A percentile compares a stretch with the other conserved stretches of the same genome.
These are phyloP conservation scores for Lichenostomus cassidix DNA, from an alignment of 2,113 vertebrate species.

Conservation along the genomic window DNA sequence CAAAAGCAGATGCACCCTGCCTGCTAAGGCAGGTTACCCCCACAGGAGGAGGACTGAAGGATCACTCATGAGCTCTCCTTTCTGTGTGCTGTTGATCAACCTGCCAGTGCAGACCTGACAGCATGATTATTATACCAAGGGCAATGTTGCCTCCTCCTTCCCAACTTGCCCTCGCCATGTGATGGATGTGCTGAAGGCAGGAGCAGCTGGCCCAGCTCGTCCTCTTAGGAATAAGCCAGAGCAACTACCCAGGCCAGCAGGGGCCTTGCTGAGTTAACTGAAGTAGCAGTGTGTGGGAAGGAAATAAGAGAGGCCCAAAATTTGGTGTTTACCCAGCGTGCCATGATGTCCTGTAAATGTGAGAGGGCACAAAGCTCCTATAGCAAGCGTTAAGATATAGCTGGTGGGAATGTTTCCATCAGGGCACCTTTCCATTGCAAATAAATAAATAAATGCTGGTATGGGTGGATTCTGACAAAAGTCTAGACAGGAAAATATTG, in stretches of 20 bases:
- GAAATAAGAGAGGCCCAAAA: neutral
- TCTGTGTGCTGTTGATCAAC: neutral
- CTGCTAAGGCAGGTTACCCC: neutral
- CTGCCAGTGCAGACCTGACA: neutral
- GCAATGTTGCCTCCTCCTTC: neutral
- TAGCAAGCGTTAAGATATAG: neutral
- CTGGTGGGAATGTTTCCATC: neutral
- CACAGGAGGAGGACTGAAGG: neutral
- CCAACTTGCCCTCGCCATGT: neutral
- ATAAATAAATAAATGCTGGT: conserved; percentile 36
- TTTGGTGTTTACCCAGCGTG: neutral
- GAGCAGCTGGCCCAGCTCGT: neutral
- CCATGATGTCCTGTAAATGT: neutral
- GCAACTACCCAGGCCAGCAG: neutral
- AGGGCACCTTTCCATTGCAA: neutral
- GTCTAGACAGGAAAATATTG: conserved; percentile 57
- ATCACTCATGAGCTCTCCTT: neutral
- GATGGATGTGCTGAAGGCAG: neutral
- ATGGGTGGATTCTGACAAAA: neutral
- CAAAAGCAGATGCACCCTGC: neutral
- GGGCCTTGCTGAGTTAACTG: neutral
- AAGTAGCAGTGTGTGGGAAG: neutral
- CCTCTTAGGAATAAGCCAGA: neutral
- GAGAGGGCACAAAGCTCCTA: neutral
- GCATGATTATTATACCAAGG: neutral